Evolutionary conservation across 2,888 invertebrate species (phyloP).

Genomic region (Oligia fasciuncula): DNA sequence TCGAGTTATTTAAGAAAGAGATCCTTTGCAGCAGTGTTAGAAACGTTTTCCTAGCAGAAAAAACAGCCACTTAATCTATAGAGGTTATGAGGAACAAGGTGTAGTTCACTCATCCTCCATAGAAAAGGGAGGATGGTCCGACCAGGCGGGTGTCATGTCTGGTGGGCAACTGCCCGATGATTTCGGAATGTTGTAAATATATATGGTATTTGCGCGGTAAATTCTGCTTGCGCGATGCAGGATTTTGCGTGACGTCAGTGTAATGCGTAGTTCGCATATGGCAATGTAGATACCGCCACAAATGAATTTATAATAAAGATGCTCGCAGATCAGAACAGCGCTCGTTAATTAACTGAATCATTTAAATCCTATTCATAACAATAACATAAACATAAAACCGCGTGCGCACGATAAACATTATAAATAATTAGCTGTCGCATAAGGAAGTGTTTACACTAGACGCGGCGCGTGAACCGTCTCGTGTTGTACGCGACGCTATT

Average conservation of each 20-base stretch:
- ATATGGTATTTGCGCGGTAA: background rate
- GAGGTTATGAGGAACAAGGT: background rate
- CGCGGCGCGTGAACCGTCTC: constrained; percentile 48
- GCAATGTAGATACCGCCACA: background rate
- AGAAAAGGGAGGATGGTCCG: background rate
- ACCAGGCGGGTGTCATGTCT: background rate
- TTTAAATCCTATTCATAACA: constrained; percentile 29
- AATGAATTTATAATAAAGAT: background rate
- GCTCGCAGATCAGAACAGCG: background rate
- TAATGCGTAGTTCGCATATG: background rate
- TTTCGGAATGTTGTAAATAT: background rate
- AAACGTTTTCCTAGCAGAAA: background rate
- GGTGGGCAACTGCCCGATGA: background rate
- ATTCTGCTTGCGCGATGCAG: background rate
- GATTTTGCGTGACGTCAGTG: background rate
- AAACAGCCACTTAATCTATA: background rate
- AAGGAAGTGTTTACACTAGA: constrained; percentile 66
- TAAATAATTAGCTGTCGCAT: constrained; percentile 60
- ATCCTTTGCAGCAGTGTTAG: background rate
- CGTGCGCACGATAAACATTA: constrained; percentile 51
- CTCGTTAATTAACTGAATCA: constrained; percentile 22
- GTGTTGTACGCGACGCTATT: constrained; percentile 28
- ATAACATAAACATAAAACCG: constrained; percentile 36
- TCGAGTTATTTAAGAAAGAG: too few relatives aligned
- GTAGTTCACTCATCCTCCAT: background rate